Percentiles rank a stretch among this genome's conserved stretches.
Evolutionary conservation across 2,888 invertebrate species (phyloP).

Genomic region (Habrosyne pyritoides): DNA sequence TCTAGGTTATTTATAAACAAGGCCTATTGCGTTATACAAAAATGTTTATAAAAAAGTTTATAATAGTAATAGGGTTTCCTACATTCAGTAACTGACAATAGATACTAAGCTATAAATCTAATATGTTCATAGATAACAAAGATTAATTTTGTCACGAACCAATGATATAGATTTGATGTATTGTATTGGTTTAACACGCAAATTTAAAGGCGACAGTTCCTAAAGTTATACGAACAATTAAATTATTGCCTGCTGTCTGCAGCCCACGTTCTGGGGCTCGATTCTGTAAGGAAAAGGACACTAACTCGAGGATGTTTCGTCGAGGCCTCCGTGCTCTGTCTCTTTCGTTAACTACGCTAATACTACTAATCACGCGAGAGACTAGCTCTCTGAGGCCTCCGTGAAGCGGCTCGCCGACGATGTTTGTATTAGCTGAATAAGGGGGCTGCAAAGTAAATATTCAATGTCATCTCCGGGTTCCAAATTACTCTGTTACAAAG

Average conservation of each 20-base stretch:
- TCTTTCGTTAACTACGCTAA: no score
- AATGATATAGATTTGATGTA: background rate
- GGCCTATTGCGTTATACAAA: background rate
- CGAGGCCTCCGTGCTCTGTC: no score
- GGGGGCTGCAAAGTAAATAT: no score
- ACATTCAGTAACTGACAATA: background rate
- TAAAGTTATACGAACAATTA: background rate
- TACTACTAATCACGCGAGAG: no score
- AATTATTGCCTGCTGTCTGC: background rate
- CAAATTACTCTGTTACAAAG: no score
- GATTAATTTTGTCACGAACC: slow-evolving; percentile 1
- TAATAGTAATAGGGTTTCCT: slow-evolving; percentile 11
- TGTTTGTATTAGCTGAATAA: no score
- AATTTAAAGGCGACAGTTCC: background rate
- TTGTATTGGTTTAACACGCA: background rate
- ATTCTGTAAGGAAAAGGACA: no score
- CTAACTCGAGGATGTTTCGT: no score
- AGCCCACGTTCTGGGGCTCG: no score
- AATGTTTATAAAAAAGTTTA: slow-evolving; percentile 12
- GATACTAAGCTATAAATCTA: background rate
- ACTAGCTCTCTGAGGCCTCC: no score
- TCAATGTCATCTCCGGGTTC: no score
- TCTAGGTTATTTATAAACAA: background rate
- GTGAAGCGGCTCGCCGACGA: no score
- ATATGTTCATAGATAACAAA: slow-evolving; percentile 4